These are phyloP conservation scores for Caenorhabditis afra DNA, from an alignment of 2,888 invertebrate species.

Conservation along the genomic window DNA sequence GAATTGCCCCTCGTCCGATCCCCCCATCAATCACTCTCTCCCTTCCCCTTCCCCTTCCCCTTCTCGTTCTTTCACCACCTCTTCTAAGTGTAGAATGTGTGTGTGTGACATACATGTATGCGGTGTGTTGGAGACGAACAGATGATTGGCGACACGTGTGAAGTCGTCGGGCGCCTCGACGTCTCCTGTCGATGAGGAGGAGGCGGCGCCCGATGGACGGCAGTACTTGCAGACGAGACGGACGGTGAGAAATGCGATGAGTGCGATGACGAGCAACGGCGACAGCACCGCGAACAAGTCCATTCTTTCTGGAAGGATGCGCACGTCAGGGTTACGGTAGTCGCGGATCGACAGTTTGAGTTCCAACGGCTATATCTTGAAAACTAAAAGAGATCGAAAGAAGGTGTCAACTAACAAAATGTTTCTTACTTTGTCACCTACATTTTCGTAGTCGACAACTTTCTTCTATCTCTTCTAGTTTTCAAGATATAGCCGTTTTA, in stretches of 20 bases:
- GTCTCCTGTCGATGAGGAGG: constrained; percentile 25
- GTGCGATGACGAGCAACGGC: constrained; percentile 33
- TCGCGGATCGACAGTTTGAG: too few relatives aligned
- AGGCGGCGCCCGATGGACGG: constrained; percentile 8
- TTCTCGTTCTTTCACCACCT: neutral
- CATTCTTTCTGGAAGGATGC: constrained; percentile 24
- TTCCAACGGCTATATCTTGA: too few relatives aligned
- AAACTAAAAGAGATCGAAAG: too few relatives aligned
- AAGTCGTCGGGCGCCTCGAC: constrained; percentile 49
- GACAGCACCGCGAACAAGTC: constrained; percentile 36
- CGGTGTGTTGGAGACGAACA: constrained; percentile 55
- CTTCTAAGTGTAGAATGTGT: neutral
- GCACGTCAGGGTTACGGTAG: neutral
- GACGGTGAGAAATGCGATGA: constrained; percentile 27
- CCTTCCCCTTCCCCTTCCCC: neutral
- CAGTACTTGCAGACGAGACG: constrained; percentile 45
- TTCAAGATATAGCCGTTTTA: constrained; percentile 35
- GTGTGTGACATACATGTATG: constrained; percentile 40
- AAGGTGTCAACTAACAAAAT: too few relatives aligned
- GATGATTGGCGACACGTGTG: constrained; percentile 54
- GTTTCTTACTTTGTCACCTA: too few relatives aligned
- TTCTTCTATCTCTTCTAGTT: too few relatives aligned
- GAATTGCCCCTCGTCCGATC: neutral
- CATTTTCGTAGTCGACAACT: too few relatives aligned
- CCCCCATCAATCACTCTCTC: constrained; percentile 33